Conservation (phyloP, 2,888 invertebrate genomes). For the Neuroscelio doddi region DNA sequence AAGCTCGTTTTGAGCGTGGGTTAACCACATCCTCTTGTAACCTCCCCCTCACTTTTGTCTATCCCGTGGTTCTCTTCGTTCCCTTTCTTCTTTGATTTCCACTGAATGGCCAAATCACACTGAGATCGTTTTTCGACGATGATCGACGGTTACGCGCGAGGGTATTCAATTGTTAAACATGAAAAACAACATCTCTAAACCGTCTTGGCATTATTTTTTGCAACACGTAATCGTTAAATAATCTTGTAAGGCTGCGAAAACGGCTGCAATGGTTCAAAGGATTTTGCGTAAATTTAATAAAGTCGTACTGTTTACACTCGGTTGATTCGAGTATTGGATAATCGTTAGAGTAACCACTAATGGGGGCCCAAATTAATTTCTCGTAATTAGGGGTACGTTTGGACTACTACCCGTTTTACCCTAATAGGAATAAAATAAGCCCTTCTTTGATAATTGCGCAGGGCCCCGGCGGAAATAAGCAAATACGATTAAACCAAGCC, state of each 20-base stretch:
- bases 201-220: not conserved
- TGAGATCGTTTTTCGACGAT: conserved; percentile 44
- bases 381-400: conserved; percentile 63
- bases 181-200: no score
- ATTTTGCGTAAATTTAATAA: no score
- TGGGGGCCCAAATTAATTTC: conserved; percentile 69
- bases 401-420: conserved; percentile 65
- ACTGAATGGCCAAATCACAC: conserved; percentile 46
- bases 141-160: conserved; percentile 31
- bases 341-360: conserved; percentile 68
- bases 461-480: conserved; percentile 66
- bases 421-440: conserved; percentile 71
- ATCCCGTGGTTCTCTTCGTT: conserved; percentile 48
- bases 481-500: conserved; percentile 68
- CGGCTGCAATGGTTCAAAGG: no score
- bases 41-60: conserved; percentile 40
- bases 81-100: conserved; percentile 62
- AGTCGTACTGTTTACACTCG: conserved; percentile 11
- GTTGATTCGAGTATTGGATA: conserved; percentile 51
- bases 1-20: conserved; percentile 68
- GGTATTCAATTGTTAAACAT: no score
- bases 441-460: conserved; percentile 62
- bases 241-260: conserved; percentile 3
- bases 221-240: not conserved
- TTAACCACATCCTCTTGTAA: conserved; percentile 69